Percentiles rank a stretch among this genome's conserved stretches.
These are phyloP conservation scores for Spinibarbus caldwelli DNA, from an alignment of 2,797 vertebrate genomes.

Conservation along the genomic window DNA sequence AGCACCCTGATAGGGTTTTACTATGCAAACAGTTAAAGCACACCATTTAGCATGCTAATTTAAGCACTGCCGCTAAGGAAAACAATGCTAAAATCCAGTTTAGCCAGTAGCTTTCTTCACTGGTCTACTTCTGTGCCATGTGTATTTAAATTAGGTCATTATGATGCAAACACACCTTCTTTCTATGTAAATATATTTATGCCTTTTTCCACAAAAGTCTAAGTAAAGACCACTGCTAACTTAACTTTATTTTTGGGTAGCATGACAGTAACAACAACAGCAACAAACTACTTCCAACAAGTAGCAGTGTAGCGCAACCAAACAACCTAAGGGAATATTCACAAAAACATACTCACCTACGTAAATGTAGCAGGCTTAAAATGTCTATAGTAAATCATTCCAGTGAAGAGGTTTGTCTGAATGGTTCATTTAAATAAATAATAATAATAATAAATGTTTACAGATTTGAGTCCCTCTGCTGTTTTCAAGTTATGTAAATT, in stretches of 20 bases:
- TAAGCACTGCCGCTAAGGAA: background rate
- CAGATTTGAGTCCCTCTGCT: background rate
- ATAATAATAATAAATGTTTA: background rate
- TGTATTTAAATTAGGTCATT: background rate
- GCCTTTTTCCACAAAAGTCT: background rate
- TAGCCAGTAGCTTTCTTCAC: slow-evolving; percentile 10
- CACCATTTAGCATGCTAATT: slow-evolving; percentile 14
- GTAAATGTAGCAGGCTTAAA: background rate
- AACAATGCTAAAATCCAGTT: background rate
- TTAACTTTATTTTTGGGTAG: too few species aligned
- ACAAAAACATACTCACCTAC: background rate
- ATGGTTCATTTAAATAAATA: background rate
- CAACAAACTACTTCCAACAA: background rate
- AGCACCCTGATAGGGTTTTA: background rate
- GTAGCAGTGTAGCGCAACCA: background rate
- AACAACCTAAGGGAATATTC: background rate
- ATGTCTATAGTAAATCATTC: background rate
- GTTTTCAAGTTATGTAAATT: background rate
- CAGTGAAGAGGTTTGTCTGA: background rate
- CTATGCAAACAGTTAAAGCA: background rate
- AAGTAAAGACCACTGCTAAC: background rate
- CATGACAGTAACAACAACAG: background rate
- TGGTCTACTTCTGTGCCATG: background rate
- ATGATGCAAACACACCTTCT: background rate
- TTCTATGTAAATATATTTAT: slow-evolving; percentile 5